Conservation (phyloP, 2,888 invertebrate species). For the Axea sp. region DNA sequence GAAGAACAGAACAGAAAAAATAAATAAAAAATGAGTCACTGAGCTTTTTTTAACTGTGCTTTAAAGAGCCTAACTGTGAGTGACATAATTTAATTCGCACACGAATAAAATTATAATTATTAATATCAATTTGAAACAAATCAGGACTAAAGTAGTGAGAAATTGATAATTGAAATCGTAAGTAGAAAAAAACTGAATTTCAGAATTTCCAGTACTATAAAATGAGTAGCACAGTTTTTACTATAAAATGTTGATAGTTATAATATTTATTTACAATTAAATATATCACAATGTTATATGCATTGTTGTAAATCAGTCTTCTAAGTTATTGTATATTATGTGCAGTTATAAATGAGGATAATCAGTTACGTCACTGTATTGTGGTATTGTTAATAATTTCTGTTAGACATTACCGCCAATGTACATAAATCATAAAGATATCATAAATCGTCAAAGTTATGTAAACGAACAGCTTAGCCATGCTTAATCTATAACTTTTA, state of each 20-base stretch:
- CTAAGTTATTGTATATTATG: not conserved
- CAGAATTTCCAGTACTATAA: too few relatives aligned
- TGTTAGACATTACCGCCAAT: constrained; percentile 20
- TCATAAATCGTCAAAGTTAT: constrained; percentile 8
- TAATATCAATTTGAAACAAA: not conserved
- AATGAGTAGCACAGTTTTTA: too few relatives aligned
- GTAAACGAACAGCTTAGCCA: too few relatives aligned
- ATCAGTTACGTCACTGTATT: constrained; percentile 23
- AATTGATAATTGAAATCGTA: too few relatives aligned
- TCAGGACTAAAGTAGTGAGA: too few relatives aligned
- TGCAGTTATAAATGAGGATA: constrained; percentile 6
- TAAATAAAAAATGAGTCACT: constrained; percentile 29
- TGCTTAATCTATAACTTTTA: too few relatives aligned
- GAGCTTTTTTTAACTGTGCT: constrained; percentile 51
- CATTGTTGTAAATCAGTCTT: too few relatives aligned
- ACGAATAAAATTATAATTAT: constrained; percentile 1
- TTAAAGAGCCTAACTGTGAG: constrained; percentile 33
- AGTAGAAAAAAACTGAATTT: too few relatives aligned
- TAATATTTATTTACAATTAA: not conserved
- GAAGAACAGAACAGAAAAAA: not conserved
- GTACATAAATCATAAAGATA: constrained; percentile 27
- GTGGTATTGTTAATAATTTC: constrained; percentile 32
- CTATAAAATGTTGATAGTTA: too few relatives aligned
- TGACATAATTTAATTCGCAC: constrained; percentile 33
- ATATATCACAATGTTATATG: not conserved